These are phyloP conservation scores for Lathronympha strigana DNA, from an alignment of 2,888 invertebrate genomes.

Conservation along the genomic window DNA sequence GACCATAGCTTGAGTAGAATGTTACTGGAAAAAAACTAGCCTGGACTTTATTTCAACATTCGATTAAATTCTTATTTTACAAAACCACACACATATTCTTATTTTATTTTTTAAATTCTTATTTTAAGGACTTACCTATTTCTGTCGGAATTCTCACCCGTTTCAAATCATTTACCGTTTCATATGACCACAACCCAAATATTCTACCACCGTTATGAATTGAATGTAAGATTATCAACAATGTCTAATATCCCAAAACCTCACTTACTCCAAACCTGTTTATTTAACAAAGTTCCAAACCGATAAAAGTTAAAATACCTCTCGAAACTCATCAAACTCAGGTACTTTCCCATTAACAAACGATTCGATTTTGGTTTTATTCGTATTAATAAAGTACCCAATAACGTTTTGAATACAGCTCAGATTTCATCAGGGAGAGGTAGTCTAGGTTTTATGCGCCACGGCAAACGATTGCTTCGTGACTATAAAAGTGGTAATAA, in stretches of 20 bases:
- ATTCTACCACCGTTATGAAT: too few species aligned
- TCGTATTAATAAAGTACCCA: not conserved
- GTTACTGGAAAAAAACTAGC: too few species aligned
- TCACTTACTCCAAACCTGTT: not conserved
- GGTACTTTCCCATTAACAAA: not conserved
- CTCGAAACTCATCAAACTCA: constrained; percentile 12
- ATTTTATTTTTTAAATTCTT: too few species aligned
- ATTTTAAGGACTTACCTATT: too few species aligned
- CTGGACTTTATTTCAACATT: too few species aligned
- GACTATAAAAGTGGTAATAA: constrained; percentile 67
- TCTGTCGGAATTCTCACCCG: too few species aligned
- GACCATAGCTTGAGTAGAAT: too few species aligned
- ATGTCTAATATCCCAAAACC: not conserved
- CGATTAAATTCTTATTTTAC: too few species aligned
- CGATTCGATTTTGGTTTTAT: not conserved
- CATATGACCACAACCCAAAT: too few species aligned
- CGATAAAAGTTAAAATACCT: constrained; percentile 17
- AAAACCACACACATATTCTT: too few species aligned
- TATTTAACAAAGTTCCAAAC: not conserved
- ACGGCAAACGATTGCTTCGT: constrained; percentile 53
- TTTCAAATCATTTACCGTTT: too few species aligned
- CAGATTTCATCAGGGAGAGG: constrained; percentile 31
- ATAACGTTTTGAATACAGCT: not conserved
- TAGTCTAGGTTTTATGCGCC: constrained; percentile 59
- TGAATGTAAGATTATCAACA: too few species aligned